phyloP scores from a whole-genome alignment of 2,113 vertebrate genomes.

The Suncus etruscus region DNA sequence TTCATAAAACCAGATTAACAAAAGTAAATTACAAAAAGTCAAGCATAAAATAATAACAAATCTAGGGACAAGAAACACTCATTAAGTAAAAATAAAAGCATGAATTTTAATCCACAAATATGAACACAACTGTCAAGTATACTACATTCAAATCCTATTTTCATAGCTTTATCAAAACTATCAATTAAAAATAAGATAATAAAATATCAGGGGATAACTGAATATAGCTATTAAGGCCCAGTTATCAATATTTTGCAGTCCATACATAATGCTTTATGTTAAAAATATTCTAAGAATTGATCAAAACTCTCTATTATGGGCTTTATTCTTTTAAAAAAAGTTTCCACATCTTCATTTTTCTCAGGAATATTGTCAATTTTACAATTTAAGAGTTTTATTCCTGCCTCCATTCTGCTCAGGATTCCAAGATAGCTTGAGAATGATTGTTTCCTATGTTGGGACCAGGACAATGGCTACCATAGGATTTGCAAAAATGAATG shows the following conservation, averaged over 20 bases:
- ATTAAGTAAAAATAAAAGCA: not conserved
- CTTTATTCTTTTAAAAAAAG: not conserved
- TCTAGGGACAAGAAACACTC: not conserved
- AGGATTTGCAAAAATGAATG: not conserved
- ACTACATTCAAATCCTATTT: not conserved
- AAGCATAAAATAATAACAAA: slow-evolving; percentile 9
- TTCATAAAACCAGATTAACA: not conserved
- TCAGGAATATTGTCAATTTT: not conserved
- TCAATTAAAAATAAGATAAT: not conserved
- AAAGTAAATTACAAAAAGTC: not conserved
- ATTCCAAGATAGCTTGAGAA: not conserved
- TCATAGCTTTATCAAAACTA: not conserved
- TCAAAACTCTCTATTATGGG: not conserved
- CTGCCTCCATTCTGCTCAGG: not conserved
- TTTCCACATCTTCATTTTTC: not conserved
- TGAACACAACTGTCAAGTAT: not conserved
- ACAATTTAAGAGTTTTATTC: not conserved
- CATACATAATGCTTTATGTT: not conserved
- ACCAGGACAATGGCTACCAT: not conserved
- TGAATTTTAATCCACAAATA: not conserved
- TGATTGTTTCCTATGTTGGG: not conserved
- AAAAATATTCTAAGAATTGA: not conserved
- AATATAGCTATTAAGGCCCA: not conserved
- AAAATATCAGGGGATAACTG: not conserved
- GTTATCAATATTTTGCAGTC: not conserved